Evolutionary conservation across 2,888 invertebrate species (phyloP), one percentile per base, ranked within the genome.

Genomic region (Anticlea derivata): DNA sequence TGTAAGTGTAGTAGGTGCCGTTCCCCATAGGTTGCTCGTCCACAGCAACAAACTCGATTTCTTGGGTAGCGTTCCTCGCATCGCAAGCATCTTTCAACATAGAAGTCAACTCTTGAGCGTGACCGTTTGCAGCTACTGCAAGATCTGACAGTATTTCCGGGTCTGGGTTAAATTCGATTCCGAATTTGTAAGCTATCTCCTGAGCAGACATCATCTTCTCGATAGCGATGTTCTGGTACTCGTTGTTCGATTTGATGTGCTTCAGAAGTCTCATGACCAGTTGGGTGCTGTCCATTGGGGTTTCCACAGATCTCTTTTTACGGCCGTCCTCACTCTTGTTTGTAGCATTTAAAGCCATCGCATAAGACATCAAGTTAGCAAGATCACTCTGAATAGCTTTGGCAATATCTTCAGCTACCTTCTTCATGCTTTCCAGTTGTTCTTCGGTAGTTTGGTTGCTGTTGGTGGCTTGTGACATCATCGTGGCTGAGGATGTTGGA

Each of bases 121-220:
- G 84, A 39, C 84, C 78, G 51, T 80, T 83, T 1, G 87, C 81
- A 24, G 83, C 82, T 11, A 78, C 53, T 10, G 87, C 88, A 0
- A 88, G 65, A 17, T 87, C 86, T 7, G 86, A 70, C 7, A 89
- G 65, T 2, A 86, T 75, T 63, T 89, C 89, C 4, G 84, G 71
- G 33, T 89, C 87, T 7, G 90, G 88, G 30, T 70, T 78, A 51
- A 84, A 89, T 26, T 81, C 80, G 5, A 90, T 78, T 30, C 86
- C 85, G 55, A 76, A 89, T 70, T 89, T 88, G 27, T 87, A 85
- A 23, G 90, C 89, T 1, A 89, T 89, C 66, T 90, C 85, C 68
- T 89, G 87, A 33, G 89, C 89, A 1, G 80, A 73, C 88, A 90
- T 88, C 86, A 90, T 86, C 62, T 90, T 89, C 7, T 89, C 90